Evolutionary conservation across 1,140 invertebrate genomes (phyloP).

Genomic region (Temnothorax longispinosus): DNA sequence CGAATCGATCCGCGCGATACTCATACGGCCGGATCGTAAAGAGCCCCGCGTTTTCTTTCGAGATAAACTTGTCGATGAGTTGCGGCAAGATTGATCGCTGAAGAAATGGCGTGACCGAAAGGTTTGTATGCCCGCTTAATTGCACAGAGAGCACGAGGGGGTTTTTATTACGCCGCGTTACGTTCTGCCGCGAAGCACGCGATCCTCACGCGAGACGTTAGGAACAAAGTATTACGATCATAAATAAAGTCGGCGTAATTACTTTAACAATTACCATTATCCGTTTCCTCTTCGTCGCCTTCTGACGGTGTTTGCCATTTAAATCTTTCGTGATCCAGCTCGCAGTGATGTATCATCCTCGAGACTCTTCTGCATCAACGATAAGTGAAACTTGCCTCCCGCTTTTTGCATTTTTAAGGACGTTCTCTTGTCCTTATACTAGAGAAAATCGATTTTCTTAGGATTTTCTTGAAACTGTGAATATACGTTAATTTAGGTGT

Average conservation of each 20-base stretch:
- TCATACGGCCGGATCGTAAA: conserved; percentile 41
- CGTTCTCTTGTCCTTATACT: too few species aligned
- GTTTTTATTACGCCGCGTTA: conserved; percentile 68
- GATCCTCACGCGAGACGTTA: conserved; percentile 61
- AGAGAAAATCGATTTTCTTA: too few species aligned
- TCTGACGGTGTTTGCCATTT: conserved; percentile 41
- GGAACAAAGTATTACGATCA: conserved; percentile 61
- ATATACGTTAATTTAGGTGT: too few species aligned
- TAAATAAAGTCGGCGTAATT: conserved; percentile 57
- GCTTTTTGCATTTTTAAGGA: conserved; percentile 8
- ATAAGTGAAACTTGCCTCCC: conserved; percentile 19
- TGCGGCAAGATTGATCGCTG: conserved; percentile 55
- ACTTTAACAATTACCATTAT: conserved; percentile 65
- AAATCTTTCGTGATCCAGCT: conserved; percentile 18
- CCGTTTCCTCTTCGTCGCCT: conserved; percentile 30
- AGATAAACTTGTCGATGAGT: conserved; percentile 60
- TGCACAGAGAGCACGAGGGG: conserved; percentile 51
- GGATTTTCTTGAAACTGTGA: too few species aligned
- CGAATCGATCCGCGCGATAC: conserved; percentile 4
- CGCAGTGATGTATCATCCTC: conserved; percentile 20
- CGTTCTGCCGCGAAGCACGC: conserved; percentile 63
- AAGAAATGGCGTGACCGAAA: conserved; percentile 73
- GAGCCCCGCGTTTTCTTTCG: conserved; percentile 48
- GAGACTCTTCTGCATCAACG: conserved; percentile 7
- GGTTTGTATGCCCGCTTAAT: conserved; percentile 69